These are phyloP conservation scores for Amphiduros pacificus DNA, from an alignment of 2,888 invertebrate genomes.

Conservation along the genomic window DNA sequence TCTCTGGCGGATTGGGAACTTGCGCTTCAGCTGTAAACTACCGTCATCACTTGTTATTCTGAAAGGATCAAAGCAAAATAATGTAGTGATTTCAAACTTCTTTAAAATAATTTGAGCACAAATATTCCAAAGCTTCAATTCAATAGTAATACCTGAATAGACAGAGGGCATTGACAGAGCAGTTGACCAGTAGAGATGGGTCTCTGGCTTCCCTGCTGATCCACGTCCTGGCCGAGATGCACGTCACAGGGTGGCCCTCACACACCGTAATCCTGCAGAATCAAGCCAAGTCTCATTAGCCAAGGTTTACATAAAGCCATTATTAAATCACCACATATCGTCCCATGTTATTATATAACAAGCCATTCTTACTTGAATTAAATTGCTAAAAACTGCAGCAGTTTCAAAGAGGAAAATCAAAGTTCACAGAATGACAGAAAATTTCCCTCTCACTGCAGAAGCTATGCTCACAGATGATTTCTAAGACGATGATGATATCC, in stretches of 20 bases:
- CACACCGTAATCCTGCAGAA: slow-evolving; percentile 59
- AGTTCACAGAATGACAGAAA: background rate
- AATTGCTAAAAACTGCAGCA: background rate
- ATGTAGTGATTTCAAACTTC: no score
- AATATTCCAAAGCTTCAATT: background rate
- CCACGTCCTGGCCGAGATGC: slow-evolving; percentile 80
- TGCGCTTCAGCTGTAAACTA: slow-evolving; percentile 68
- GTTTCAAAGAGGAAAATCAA: background rate
- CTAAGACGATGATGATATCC: no score
- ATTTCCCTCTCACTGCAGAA: background rate
- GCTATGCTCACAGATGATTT: no score
- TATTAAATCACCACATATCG: no score
- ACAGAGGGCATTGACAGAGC: slow-evolving; percentile 74
- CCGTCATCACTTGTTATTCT: slow-evolving; percentile 72
- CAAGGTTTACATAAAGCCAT: no score
- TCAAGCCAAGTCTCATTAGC: background rate
- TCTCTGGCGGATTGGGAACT: slow-evolving; percentile 70
- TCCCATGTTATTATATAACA: no score
- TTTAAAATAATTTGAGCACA: no score
- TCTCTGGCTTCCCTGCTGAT: slow-evolving; percentile 74
- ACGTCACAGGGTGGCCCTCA: slow-evolving; percentile 71
- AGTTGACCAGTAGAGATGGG: slow-evolving; percentile 78
- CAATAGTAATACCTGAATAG: slow-evolving; percentile 70
- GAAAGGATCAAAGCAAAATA: slow-evolving; percentile 20
- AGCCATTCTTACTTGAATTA: no score